A percentile compares a stretch with the other conserved stretches of the same genome.
Evolutionary conservation across 2,888 invertebrate species (phyloP).

Genomic region (Lasioglossum oenotherae): DNA sequence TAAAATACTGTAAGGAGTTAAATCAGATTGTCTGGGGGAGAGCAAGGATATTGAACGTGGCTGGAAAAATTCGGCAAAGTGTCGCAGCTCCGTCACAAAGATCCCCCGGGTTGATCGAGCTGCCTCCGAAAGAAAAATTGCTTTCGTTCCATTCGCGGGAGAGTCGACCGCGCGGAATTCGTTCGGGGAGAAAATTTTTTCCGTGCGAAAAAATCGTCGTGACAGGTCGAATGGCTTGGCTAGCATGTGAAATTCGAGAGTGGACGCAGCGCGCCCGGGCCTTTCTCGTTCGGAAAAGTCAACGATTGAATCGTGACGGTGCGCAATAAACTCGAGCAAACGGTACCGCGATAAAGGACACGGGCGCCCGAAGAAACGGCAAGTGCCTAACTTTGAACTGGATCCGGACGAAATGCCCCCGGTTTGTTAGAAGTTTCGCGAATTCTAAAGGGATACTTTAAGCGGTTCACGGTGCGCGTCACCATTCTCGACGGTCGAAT

Average conservation of each 20-base stretch:
- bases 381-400: slow-evolving; percentile 23
- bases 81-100: not conserved
- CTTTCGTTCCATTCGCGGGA: too few species aligned
- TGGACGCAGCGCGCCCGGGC: not conserved
- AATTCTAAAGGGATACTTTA: not conserved
- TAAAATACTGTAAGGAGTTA: too few species aligned
- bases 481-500: not conserved
- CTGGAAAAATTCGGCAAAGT: not conserved
- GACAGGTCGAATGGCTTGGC: slow-evolving; percentile 4
- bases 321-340: slow-evolving; percentile 26
- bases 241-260: slow-evolving; percentile 8
- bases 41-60: too few species aligned
- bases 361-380: slow-evolving; percentile 2
- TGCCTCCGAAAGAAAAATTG: too few species aligned
- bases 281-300: not conserved
- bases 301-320: slow-evolving; percentile 16
- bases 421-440: not conserved
- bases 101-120: too few species aligned
- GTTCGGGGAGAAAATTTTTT: too few species aligned
- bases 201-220: too few species aligned
- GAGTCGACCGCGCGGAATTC: too few species aligned
- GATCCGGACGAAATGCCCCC: too few species aligned
- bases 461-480: not conserved
- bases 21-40: too few species aligned
- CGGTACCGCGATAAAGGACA: slow-evolving; percentile 8